phyloP scores from a whole-genome alignment of 2,113 vertebrate genomes.

The Saccopteryx leptura region DNA sequence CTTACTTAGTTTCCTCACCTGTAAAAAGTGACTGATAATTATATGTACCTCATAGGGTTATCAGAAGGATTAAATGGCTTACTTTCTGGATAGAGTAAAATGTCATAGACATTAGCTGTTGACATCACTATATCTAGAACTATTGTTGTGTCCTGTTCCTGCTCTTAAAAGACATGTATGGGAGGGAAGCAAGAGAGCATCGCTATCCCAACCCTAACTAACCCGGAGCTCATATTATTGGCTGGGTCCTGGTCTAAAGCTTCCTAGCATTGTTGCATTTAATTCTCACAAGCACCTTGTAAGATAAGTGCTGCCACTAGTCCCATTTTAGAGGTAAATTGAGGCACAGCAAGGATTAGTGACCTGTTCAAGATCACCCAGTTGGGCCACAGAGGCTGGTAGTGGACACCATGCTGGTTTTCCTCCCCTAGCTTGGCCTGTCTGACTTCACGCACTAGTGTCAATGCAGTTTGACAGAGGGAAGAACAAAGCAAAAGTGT shows the following conservation, averaged over 20 bases:
- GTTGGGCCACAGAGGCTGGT: not conserved
- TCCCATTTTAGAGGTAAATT: not conserved
- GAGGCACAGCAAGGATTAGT: not conserved
- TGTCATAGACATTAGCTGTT: not conserved
- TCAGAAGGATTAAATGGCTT: not conserved
- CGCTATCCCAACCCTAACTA: not conserved
- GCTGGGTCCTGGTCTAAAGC: not conserved
- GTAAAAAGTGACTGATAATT: not conserved
- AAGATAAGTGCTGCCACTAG: not conserved
- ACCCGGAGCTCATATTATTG: accelerated
- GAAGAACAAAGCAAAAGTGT: not conserved
- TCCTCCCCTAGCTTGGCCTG: not conserved
- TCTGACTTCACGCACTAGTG: not conserved
- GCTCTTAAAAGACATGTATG: not conserved
- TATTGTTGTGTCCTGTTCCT: not conserved
- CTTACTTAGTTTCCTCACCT: not conserved
- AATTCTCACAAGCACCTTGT: not conserved
- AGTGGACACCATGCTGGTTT: not conserved
- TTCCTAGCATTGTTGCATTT: accelerated
- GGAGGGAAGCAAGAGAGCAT: not conserved
- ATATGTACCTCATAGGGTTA: not conserved
- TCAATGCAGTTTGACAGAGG: not conserved
- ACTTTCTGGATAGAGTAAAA: not conserved
- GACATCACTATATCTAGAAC: not conserved
- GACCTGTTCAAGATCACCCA: not conserved